Conservation (phyloP, 2,113 vertebrate species). For the Lophotis ruficrista region DNA sequence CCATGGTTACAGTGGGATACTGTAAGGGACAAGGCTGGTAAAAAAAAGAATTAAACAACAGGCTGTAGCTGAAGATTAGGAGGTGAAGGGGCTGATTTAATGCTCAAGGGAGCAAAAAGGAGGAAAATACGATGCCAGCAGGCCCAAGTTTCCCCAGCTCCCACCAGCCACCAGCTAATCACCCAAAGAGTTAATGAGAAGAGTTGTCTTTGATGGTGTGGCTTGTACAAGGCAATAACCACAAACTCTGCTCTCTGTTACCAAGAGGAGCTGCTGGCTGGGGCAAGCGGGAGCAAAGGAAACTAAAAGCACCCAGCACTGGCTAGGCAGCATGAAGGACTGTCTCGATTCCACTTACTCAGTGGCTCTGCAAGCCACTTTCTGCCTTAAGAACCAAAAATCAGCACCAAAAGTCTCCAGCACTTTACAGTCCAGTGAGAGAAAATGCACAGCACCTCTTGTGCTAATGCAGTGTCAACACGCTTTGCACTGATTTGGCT, state of each 20-base stretch:
- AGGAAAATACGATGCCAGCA: background rate
- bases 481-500: background rate
- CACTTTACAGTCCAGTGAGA: background rate
- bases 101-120: conserved; percentile 31
- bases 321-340: background rate
- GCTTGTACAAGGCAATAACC: background rate
- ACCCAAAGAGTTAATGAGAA: background rate
- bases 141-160: background rate
- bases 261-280: background rate
- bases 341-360: background rate
- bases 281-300: background rate
- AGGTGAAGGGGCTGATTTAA: background rate
- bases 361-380: background rate
- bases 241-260: background rate
- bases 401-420: background rate
- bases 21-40: background rate
- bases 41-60: conserved; percentile 32
- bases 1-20: conserved; percentile 10
- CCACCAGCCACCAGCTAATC: background rate
- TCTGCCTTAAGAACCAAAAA: background rate
- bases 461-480: background rate
- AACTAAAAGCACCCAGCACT: background rate
- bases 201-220: background rate
- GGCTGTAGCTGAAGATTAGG: conserved; percentile 3
- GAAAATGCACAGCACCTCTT: background rate